A percentile compares a stretch with the other conserved stretches of the same genome.
phyloP scores from a whole-genome alignment of 2,113 vertebrate species.

The Anolis sagrei region DNA sequence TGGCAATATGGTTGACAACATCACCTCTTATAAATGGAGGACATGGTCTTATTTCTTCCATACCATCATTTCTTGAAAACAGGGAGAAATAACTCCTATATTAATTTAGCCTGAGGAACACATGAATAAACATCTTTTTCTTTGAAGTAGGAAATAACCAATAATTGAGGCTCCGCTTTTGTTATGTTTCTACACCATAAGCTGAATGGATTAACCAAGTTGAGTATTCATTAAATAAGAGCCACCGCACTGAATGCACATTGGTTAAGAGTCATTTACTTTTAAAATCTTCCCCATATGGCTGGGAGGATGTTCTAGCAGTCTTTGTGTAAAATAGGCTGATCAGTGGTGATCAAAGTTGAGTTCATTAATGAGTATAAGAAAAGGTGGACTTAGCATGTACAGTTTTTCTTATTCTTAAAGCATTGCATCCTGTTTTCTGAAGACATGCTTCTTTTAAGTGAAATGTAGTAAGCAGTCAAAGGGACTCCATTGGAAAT shows the following conservation, averaged over 20 bases:
- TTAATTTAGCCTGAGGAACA: not conserved
- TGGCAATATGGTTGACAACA: constrained; percentile 2
- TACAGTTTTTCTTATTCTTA: too few relatives aligned
- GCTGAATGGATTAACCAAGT: not conserved
- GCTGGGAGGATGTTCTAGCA: not conserved
- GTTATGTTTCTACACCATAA: not conserved
- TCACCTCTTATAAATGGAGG: not conserved
- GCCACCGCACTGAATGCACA: not conserved
- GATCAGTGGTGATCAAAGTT: not conserved
- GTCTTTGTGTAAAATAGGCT: not conserved
- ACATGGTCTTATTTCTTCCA: not conserved
- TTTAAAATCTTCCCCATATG: not conserved
- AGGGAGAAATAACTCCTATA: not conserved
- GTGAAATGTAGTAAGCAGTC: too few relatives aligned
- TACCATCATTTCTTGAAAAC: not conserved
- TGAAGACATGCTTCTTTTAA: too few relatives aligned
- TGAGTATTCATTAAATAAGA: not conserved
- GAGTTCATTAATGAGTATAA: not conserved
- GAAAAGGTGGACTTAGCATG: too few relatives aligned
- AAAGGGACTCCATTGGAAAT: too few relatives aligned
- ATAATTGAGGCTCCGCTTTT: not conserved
- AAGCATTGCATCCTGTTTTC: too few relatives aligned
- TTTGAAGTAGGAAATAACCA: constrained; percentile 9
- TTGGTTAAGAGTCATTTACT: not conserved
- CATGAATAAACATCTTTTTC: not conserved